phyloP scores from a whole-genome alignment of 2,888 invertebrate species.

The Aromia moschata region DNA sequence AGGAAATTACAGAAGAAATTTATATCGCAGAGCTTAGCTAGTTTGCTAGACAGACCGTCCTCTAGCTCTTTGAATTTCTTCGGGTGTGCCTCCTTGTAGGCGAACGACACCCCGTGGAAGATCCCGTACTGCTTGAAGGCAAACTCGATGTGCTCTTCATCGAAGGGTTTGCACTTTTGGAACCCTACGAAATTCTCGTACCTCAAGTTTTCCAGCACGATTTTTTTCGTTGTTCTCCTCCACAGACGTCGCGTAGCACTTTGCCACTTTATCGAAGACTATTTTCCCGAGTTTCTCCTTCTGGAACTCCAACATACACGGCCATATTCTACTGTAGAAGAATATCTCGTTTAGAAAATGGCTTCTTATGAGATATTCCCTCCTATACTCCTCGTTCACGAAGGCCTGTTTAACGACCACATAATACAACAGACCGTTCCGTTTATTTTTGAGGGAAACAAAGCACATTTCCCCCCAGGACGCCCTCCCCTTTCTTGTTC shows the following conservation, averaged over 20 bases:
- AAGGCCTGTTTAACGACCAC: constrained; percentile 28
- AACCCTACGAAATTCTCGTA: constrained; percentile 22
- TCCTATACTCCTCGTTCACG: constrained; percentile 3
- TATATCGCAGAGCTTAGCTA: not conserved
- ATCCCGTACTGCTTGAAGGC: constrained; percentile 39
- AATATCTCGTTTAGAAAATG: constrained; percentile 30
- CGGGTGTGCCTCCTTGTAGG: constrained; percentile 31
- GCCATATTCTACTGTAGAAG: constrained; percentile 27
- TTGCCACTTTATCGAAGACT: constrained; percentile 20
- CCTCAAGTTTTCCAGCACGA: constrained; percentile 39
- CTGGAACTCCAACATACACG: constrained; percentile 21
- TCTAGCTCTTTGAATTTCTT: constrained; percentile 27
- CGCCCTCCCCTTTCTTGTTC: constrained; percentile 30
- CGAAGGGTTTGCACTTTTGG: constrained; percentile 28
- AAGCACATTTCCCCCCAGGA: constrained; percentile 25
- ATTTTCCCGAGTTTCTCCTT: not conserved
- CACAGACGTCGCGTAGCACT: constrained; percentile 14
- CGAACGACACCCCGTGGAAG: constrained; percentile 43
- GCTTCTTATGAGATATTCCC: constrained; percentile 15
- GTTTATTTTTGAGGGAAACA: constrained; percentile 21
- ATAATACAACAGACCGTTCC: not conserved
- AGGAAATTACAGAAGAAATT: too few relatives aligned
- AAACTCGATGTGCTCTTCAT: constrained; percentile 37
- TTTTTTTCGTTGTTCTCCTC: constrained; percentile 27
- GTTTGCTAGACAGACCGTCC: not conserved